Evolutionary conservation across 2,888 invertebrate species (phyloP).

Genomic region (Pyrrhia umbra): DNA sequence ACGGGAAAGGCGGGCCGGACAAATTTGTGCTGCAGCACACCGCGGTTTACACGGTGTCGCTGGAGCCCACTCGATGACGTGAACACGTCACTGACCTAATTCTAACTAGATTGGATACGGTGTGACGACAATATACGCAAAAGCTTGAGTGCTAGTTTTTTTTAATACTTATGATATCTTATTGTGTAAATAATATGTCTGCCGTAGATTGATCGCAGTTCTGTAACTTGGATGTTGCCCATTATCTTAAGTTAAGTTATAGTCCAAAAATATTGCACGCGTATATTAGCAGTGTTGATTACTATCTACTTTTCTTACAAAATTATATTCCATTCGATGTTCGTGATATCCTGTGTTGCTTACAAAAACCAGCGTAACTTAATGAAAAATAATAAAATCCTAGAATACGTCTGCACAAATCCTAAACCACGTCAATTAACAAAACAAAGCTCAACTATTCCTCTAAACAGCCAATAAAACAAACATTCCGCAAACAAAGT

Average conservation of each 20-base stretch:
- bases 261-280: no score
- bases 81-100: constrained; percentile 27
- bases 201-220: no score
- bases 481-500: constrained; percentile 42
- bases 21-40: constrained; percentile 53
- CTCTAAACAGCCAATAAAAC: constrained; percentile 36
- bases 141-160: no score
- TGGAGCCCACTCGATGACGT: constrained; percentile 23
- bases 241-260: no score
- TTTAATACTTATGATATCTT: no score
- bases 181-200: no score
- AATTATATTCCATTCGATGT: no score
- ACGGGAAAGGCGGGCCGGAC: constrained; percentile 61
- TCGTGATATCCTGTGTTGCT: background rate
- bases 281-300: no score
- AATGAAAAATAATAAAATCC: background rate
- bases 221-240: no score
- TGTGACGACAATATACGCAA: background rate
- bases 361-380: no score
- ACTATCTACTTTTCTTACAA: no score
- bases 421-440: constrained; percentile 37
- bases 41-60: constrained; percentile 37
- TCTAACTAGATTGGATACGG: constrained; percentile 1
- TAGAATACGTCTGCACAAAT: constrained; percentile 3
- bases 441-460: constrained; percentile 45